Evolutionary conservation across 2,888 invertebrate species (phyloP), one percentile per base, ranked within the genome.

Genomic region (Caenorhabditis becei): DNA sequence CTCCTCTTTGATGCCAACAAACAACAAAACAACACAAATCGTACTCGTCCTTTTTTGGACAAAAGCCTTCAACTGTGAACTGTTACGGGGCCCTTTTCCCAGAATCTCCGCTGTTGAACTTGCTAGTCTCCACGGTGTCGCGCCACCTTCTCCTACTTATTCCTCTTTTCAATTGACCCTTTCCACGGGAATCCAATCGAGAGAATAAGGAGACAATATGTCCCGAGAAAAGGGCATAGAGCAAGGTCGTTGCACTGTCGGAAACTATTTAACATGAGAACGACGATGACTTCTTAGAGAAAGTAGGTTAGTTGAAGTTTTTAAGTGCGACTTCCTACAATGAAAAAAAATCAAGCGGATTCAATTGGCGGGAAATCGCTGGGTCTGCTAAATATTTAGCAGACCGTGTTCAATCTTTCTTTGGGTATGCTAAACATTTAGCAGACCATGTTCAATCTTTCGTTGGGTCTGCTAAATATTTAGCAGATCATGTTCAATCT

Each of bases 251-350:
- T 56, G 1, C 44, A 44, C 44, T 49, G 49, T 49, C 49, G 49
- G 49, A 49, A 49, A 35, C 61, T 44, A 44, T 61, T 61, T 61
- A 44, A 61, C 61, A 61, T 61, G 23, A 47, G 61, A 26, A 18
- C 5, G n/a, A 44, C 10, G 1, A 32, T 18, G n/a, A n/a, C n/a
- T n/a, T n/a, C n/a, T 10, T 16, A 16, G 41, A 14, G 14, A 41
- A 41, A 41, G 41, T 41, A 23, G 23, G 23, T 49, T 49, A 18
- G 49, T 49, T 2, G 20, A 41, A 41, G 10, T 32, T 32, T 10
- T 32, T 10, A 32, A 32, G 4, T 32, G 32, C 4, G 32, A 7
- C 32, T 7, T 32, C 10, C 32, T n/a, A n/a, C n/a, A n/a, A n/a
- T n/a, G n/a, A n/a, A n/a, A n/a, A n/a, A n/a, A n/a, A n/a, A n/a